These are phyloP conservation scores for Goniozus legneri DNA, from an alignment of 1,140 invertebrate species.

Conservation along the genomic window DNA sequence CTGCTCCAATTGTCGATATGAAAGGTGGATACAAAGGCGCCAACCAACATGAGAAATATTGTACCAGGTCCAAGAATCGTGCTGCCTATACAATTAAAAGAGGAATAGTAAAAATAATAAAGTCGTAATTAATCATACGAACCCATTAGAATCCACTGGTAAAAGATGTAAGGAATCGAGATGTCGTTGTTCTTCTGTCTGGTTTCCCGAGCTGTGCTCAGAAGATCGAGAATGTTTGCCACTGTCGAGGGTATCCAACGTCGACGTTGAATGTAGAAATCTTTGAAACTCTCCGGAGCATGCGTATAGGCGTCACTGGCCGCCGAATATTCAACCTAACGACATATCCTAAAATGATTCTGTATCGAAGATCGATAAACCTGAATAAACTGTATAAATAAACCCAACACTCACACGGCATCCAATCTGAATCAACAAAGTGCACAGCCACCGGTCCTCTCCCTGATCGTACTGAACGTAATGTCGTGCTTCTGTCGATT, in stretches of 20 bases:
- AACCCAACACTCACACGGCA: constrained; percentile 63
- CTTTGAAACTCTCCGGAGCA: constrained; percentile 80
- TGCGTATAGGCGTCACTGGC: constrained; percentile 91
- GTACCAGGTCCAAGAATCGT: constrained; percentile 80
- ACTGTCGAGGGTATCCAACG: constrained; percentile 88
- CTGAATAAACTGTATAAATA: constrained; percentile 1
- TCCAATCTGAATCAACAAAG: constrained; percentile 79
- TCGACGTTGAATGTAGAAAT: constrained; percentile 84
- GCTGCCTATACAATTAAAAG: constrained; percentile 60
- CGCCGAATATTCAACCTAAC: constrained; percentile 79
- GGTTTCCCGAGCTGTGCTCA: constrained; percentile 70
- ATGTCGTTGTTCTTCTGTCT: constrained; percentile 83
- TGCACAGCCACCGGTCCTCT: constrained; percentile 86
- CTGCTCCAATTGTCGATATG: constrained; percentile 73
- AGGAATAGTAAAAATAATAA: constrained; percentile 9
- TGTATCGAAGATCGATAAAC: neutral
- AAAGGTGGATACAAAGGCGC: constrained; percentile 81
- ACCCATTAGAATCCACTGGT: constrained; percentile 67
- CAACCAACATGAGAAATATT: constrained; percentile 88
- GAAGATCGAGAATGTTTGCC: constrained; percentile 82
- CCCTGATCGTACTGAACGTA: constrained; percentile 93
- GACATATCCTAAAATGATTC: constrained; percentile 2
- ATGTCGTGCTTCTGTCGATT: constrained; percentile 76
- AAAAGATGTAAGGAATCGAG: constrained; percentile 76
- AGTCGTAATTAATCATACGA: constrained; percentile 18